Evolutionary conservation across 2,797 vertebrate species (phyloP).

Genomic region (Rhabdophis nuchalis): DNA sequence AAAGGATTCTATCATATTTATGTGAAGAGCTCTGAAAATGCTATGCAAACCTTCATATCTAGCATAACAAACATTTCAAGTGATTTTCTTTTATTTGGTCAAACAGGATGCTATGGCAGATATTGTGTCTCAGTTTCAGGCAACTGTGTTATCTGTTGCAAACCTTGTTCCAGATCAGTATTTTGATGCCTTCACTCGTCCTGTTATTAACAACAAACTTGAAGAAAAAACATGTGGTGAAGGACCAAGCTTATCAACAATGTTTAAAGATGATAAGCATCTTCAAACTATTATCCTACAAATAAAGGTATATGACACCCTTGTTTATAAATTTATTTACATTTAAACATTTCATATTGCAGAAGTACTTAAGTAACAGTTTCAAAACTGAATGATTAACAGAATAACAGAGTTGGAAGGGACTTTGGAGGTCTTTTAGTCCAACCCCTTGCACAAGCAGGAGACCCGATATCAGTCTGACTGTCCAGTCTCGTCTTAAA

Average conservation of each 20-base stretch:
- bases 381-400: neutral
- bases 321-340: neutral
- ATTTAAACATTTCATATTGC: slow-evolving; percentile 1
- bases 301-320: slow-evolving; percentile 71
- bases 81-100: slow-evolving; percentile 22
- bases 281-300: slow-evolving; percentile 68
- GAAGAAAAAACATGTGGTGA: slow-evolving; percentile 68
- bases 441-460: neutral
- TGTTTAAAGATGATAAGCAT: slow-evolving; percentile 76
- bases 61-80: neutral
- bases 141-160: slow-evolving; percentile 73
- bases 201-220: slow-evolving; percentile 67
- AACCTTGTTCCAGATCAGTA: slow-evolving; percentile 73
- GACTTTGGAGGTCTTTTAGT: neutral
- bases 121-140: slow-evolving; percentile 71
- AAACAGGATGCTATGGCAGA: slow-evolving; percentile 71
- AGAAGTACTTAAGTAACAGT: neutral
- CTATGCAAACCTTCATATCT: neutral
- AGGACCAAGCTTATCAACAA: slow-evolving; percentile 72
- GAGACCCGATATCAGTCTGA: neutral
- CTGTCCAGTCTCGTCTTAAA: neutral
- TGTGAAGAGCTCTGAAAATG: neutral
- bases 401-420: neutral
- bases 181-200: slow-evolving; percentile 73
- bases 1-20: neutral